These are phyloP conservation scores for Eugnorisma glareosa DNA, from an alignment of 2,888 invertebrate species.

Conservation along the genomic window DNA sequence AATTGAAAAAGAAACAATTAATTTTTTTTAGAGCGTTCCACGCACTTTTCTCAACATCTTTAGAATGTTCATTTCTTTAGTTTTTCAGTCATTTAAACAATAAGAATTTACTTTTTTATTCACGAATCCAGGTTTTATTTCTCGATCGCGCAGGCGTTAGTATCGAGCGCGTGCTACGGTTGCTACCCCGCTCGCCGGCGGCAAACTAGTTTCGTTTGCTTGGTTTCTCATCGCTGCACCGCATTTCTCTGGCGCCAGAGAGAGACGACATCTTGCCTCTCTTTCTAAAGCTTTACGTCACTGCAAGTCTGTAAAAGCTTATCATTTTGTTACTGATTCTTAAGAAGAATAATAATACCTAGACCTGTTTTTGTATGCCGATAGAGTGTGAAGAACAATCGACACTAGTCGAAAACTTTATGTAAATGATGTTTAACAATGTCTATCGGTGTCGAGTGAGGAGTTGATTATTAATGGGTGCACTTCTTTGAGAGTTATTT, in stretches of 20 bases:
- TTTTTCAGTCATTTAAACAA: neutral
- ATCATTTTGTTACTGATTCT: slow-evolving; percentile 20
- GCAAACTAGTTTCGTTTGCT: slow-evolving; percentile 74
- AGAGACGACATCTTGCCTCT: slow-evolving; percentile 57
- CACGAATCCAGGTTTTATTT: slow-evolving; percentile 14
- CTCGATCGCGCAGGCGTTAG: slow-evolving; percentile 52
- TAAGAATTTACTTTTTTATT: slow-evolving; percentile 3
- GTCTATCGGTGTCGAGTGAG: slow-evolving; percentile 1
- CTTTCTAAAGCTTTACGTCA: slow-evolving; percentile 58
- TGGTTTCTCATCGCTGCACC: slow-evolving; percentile 68
- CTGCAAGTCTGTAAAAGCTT: slow-evolving; percentile 40
- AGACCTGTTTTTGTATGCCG: slow-evolving; percentile 39
- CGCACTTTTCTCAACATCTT: neutral
- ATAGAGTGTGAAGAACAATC: slow-evolving; percentile 36
- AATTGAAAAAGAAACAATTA: neutral
- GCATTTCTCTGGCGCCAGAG: slow-evolving; percentile 69
- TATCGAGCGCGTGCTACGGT: slow-evolving; percentile 65
- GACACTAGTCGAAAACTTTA: slow-evolving; percentile 22
- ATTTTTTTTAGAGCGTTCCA: slow-evolving; percentile 18
- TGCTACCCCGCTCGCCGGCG: slow-evolving; percentile 67
- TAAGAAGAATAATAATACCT: slow-evolving; percentile 25
- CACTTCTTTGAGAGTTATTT: slow-evolving; percentile 14
- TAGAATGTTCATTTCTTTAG: neutral
- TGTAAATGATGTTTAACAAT: slow-evolving; percentile 24
- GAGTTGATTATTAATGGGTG: slow-evolving; percentile 18